These are phyloP conservation scores for Oxyura jamaicensis DNA, from an alignment of 2,113 vertebrate species.

Conservation along the genomic window DNA sequence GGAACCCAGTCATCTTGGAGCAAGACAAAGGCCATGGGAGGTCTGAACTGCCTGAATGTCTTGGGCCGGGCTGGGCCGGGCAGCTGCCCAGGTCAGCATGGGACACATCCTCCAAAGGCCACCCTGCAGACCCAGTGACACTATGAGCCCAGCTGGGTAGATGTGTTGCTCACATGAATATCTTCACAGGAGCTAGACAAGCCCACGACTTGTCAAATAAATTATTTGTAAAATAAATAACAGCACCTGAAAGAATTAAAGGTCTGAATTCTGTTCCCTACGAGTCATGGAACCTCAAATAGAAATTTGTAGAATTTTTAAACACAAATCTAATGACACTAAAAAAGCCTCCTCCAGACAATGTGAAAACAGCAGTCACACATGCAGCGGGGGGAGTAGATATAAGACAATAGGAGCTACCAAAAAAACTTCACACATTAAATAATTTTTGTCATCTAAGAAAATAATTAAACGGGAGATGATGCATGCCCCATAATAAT, in stretches of 20 bases:
- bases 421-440: not conserved
- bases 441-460: conserved; percentile 42
- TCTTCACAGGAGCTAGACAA: not conserved
- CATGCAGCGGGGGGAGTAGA: not conserved
- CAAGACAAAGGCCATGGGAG: not conserved
- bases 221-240: not conserved
- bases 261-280: not conserved
- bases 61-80: not conserved
- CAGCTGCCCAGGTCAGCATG: not conserved
- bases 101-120: not conserved
- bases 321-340: not conserved
- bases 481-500: conserved; percentile 28
- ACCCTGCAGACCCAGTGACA: not conserved
- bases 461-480: conserved; percentile 57
- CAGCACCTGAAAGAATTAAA: not conserved
- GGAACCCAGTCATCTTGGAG: not conserved
- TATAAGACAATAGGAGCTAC: not conserved
- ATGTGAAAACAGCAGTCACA: not conserved
- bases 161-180: not conserved
- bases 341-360: not conserved
- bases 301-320: not conserved
- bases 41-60: not conserved
- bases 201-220: not conserved
- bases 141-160: not conserved
- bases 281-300: not conserved